Evolutionary conservation across 2,888 invertebrate genomes (phyloP).

Genomic region (Scaptomyza flava): DNA sequence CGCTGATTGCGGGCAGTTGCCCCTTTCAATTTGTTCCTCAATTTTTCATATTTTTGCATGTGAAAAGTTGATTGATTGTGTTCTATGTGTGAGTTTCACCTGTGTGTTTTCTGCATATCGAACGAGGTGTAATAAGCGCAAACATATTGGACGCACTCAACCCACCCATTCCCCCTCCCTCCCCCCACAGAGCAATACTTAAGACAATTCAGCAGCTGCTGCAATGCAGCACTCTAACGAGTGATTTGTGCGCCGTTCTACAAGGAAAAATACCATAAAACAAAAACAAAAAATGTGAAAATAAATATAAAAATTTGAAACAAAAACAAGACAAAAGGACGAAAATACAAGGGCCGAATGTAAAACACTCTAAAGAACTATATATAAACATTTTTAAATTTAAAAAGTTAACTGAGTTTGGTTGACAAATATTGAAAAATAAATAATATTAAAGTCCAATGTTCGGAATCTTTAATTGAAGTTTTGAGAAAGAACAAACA

Average conservation of each 20-base stretch:
- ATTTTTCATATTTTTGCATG: constrained; percentile 16
- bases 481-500: neutral
- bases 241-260: constrained; percentile 49
- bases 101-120: constrained; percentile 30
- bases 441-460: too few species aligned
- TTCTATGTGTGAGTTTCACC: constrained; percentile 20
- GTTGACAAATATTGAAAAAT: too few species aligned
- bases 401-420: too few species aligned
- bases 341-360: neutral
- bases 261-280: constrained; percentile 6
- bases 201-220: constrained; percentile 32
- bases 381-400: neutral
- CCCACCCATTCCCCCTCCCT: neutral
- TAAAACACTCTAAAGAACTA: neutral
- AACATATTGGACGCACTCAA: neutral
- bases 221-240: constrained; percentile 50
- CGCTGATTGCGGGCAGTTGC: constrained; percentile 41
- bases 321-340: neutral
- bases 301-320: constrained; percentile 31
- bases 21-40: constrained; percentile 20
- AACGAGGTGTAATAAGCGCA: constrained; percentile 22
- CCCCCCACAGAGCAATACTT: constrained; percentile 5
- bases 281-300: constrained; percentile 23
- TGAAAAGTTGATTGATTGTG: constrained; percentile 48
- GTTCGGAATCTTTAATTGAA: neutral